Base-by-base conservation (phyloP, 2,888 invertebrate species). In the Hemaris fuciformis region DNA sequence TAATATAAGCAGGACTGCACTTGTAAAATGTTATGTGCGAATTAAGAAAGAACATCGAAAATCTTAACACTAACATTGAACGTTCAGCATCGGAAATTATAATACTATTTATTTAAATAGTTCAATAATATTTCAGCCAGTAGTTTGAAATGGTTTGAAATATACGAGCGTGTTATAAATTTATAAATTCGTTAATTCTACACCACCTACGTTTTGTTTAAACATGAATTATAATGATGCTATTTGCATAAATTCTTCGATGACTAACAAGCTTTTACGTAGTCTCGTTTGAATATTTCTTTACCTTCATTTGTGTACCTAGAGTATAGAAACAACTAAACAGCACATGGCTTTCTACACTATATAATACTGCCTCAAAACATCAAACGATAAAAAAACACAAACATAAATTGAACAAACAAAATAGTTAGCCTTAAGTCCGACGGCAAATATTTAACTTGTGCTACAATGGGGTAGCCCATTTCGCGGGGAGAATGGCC, bases 81-180 rank as follows among this genome's bases (percentile, higher is more conserved):
- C 34, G 45, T 45, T 59, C 6, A 38, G 15, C 8, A 22, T 20
- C 23, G 18, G 22, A 48, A 60, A 41, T 53, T 53, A 60, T 60
- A 57, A 57, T 41, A 46, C 10, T 34, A 45, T 57, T 57, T 57
- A 46, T 45, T 57, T 57, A 45, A 61, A 57, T 46, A 46, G 43
- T 57, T 38, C 34, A 34, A 45, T 38, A 61, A 61, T 61, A 61
- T 57, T 57, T 46, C 57, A 57, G 45, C 34, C 45, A 45, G 25
- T 57, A 34, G 45, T 61, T 61, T 27, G 45, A 45, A 57, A 56
- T 61, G 41, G 25, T 57, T 31, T 10, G 15, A 46, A 57, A 61
- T 45, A 18, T 57, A 38, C 46, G 34, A 7, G 31, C 3, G 15
- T 23, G 45, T 57, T 46, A 22, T 46, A 43, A 46, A 38, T 15